Evolutionary conservation across 2,888 invertebrate genomes (phyloP), one percentile per base, ranked within the genome.

Genomic region (Leistus spinibarbis): DNA sequence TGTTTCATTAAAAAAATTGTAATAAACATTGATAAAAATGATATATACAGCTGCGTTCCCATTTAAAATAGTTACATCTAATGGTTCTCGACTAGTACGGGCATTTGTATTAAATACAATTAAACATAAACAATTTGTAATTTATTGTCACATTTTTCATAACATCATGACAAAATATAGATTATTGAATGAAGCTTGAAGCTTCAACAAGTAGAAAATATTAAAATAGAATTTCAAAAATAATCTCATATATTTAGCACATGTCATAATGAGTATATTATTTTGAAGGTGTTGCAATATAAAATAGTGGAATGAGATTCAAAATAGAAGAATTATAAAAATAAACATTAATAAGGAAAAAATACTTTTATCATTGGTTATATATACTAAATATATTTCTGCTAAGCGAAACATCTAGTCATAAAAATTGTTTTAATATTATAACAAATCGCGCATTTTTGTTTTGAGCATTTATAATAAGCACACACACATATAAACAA

Each of bases 31-130:
- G 40, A 40, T 40, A 40, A 40, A 40, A 40, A 40, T 40, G 7
- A 40, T n/a, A n/a, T 10, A 40, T 40, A 40, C 13, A 40, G 40
- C 40, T 40, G 40, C 40, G 40, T 40, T 40, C 40, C 40, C 40
- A 40, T 40, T 40, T 40, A 40, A n/a, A 40, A 40, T 40, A 40
- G 13, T 40, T 40, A 40, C 13, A 4, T 3, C 40, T 17, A 56
- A 56, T 60, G 53, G 22, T 69, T 69, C 54, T 10, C 19, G 73
- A 73, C 73, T 73, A 73, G 73, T 63, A 67, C 67, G 60, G 73
- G 67, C 67, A 72, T 73, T 73, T 73, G 73, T 73, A 73, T 73
- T 66, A 60, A 53, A 73, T 73, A 73, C 73, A 73, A 72, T 57
- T 64, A 57, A 20, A 71, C 62, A 73, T 67, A 23, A 73, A 73